phyloP scores from a whole-genome alignment of 2,888 invertebrate species.

The Orchesellides sinensis region DNA sequence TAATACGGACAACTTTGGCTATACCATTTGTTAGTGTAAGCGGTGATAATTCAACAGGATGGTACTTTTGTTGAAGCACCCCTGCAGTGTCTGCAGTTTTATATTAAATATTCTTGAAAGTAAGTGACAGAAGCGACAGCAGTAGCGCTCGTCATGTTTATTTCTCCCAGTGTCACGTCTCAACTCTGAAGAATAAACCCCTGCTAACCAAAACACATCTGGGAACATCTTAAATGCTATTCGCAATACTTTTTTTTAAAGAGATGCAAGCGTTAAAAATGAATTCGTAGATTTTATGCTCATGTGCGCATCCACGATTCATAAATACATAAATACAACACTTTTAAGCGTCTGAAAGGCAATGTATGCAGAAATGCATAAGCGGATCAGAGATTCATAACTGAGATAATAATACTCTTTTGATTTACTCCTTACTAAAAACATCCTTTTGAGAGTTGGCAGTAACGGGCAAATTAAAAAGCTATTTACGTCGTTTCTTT shows the following conservation, averaged over 20 bases:
- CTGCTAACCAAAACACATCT: conserved; percentile 14
- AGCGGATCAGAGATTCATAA: no score
- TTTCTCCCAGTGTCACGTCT: conserved; percentile 22
- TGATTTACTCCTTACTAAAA: no score
- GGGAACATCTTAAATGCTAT: background rate
- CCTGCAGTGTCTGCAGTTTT: conserved; percentile 39
- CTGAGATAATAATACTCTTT: no score
- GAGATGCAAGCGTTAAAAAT: conserved; percentile 12
- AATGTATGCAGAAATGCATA: no score
- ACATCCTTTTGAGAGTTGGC: no score
- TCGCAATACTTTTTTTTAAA: background rate
- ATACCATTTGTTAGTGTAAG: background rate
- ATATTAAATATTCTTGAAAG: conserved; percentile 25
- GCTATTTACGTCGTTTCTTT: no score
- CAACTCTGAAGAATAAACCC: conserved; percentile 22
- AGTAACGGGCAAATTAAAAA: no score
- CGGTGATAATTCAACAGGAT: conserved; percentile 35
- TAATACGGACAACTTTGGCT: background rate
- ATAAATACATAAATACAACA: no score
- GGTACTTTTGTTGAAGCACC: conserved; percentile 30
- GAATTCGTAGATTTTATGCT: conserved; percentile 29
- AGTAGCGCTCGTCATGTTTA: conserved; percentile 23
- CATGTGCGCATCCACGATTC: background rate
- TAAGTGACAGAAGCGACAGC: conserved; percentile 35
- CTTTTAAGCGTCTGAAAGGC: no score